These are phyloP conservation scores for Arizona elegans DNA, from an alignment of 2,113 vertebrate genomes.

Conservation along the genomic window DNA sequence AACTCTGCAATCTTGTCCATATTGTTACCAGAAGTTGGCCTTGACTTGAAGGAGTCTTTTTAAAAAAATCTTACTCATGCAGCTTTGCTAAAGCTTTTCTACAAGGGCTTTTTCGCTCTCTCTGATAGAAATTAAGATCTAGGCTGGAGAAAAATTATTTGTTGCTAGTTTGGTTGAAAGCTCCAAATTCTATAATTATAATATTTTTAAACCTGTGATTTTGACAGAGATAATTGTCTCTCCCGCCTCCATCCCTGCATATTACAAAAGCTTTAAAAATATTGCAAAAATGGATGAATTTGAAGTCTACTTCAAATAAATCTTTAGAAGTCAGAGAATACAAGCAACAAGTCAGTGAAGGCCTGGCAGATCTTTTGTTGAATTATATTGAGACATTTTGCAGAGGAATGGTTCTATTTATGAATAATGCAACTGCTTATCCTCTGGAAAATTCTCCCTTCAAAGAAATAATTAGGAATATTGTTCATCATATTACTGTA, in stretches of 20 bases:
- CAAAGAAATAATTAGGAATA: not conserved
- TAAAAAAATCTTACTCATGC: not conserved
- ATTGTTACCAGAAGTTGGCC: not conserved
- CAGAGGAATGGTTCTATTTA: not conserved
- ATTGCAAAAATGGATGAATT: not conserved
- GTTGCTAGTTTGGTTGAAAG: not conserved
- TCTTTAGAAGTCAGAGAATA: not conserved
- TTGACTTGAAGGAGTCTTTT: not conserved
- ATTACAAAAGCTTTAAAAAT: not conserved
- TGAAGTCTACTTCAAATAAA: not conserved
- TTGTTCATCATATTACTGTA: not conserved
- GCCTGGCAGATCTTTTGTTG: not conserved
- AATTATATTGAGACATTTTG: not conserved
- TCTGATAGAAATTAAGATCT: not conserved
- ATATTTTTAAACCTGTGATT: not conserved
- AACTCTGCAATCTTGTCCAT: not conserved
- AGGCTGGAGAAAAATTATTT: not conserved
- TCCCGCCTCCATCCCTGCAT: not conserved
- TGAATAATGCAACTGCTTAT: slow-evolving; percentile 4
- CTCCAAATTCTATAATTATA: not conserved
- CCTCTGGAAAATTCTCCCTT: slow-evolving; percentile 1
- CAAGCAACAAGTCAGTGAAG: not conserved
- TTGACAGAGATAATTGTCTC: not conserved
- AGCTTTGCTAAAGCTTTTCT: not conserved
- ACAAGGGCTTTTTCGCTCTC: not conserved